A percentile compares a stretch with the other conserved stretches of the same genome.
phyloP scores from a whole-genome alignment of 2,113 vertebrate genomes.

The Aptenodytes forsteri region DNA sequence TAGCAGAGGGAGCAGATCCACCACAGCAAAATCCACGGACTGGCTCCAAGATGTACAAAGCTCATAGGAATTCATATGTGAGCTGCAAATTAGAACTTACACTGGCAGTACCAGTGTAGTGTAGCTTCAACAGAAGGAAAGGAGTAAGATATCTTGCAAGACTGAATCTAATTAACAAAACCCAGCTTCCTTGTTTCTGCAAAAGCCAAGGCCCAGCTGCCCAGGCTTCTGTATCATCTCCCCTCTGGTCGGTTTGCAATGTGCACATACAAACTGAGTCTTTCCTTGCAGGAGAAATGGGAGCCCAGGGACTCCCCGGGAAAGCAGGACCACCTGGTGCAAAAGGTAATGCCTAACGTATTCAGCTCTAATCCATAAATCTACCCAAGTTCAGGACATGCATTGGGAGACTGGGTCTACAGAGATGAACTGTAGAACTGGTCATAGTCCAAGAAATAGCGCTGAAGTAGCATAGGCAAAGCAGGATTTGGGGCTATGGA shows the following conservation, averaged over 20 bases:
- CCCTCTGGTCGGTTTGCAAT: not conserved
- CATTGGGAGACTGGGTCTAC: not conserved
- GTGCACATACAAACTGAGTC: not conserved
- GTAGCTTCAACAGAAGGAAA: not conserved
- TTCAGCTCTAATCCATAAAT: not conserved
- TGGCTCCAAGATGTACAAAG: not conserved
- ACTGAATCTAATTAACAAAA: not conserved
- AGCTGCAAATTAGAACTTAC: not conserved
- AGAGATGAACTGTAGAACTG: not conserved
- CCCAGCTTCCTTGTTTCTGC: not conserved
- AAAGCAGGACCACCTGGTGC: conserved; percentile 24
- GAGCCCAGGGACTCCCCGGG: not conserved
- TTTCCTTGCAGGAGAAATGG: conserved; percentile 17
- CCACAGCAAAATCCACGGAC: not conserved
- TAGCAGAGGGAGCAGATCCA: not conserved
- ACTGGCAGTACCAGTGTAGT: not conserved
- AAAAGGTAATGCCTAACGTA: not conserved
- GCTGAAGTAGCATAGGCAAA: not conserved
- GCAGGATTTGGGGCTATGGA: not conserved
- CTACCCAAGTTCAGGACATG: not conserved
- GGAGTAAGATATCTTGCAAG: not conserved
- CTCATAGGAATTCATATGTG: not conserved
- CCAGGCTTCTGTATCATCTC: not conserved
- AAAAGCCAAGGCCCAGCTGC: not conserved
- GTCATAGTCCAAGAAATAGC: not conserved